Evolutionary conservation across 2,888 invertebrate genomes (phyloP).

Genomic region (Lutraria lutraria): DNA sequence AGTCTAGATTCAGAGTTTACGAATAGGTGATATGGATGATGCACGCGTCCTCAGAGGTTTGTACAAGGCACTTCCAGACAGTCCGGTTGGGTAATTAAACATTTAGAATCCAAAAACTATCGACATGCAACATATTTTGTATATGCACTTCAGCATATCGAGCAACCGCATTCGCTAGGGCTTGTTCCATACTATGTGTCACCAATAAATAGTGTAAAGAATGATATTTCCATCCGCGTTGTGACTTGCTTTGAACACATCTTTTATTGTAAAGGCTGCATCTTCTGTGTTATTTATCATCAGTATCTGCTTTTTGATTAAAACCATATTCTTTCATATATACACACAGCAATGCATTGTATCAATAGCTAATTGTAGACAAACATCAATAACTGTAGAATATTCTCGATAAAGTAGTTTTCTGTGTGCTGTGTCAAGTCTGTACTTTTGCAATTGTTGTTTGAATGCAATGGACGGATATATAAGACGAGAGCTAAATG

Average conservation of each 20-base stretch:
- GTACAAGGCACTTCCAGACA: too few relatives aligned
- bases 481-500: too few relatives aligned
- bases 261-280: not conserved
- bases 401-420: not conserved
- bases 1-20: too few relatives aligned
- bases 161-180: not conserved
- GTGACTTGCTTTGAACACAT: not conserved
- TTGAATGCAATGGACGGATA: too few relatives aligned
- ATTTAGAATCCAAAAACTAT: not conserved
- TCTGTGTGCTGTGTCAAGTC: not conserved
- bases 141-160: not conserved
- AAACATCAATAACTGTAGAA: not conserved
- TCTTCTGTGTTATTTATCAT: not conserved
- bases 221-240: slow-evolving; percentile 5
- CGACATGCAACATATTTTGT: not conserved
- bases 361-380: slow-evolving; percentile 10
- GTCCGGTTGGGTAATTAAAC: not conserved
- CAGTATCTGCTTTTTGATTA: not conserved
- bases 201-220: not conserved
- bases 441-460: not conserved
- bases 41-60: too few relatives aligned
- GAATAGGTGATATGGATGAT: too few relatives aligned
- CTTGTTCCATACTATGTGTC: not conserved
- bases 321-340: not conserved
- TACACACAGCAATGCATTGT: not conserved